Percentiles rank a stretch among this genome's conserved stretches.
These are phyloP conservation scores for Loriculus beryllinus DNA, from an alignment of 2,797 vertebrate species.

Conservation along the genomic window DNA sequence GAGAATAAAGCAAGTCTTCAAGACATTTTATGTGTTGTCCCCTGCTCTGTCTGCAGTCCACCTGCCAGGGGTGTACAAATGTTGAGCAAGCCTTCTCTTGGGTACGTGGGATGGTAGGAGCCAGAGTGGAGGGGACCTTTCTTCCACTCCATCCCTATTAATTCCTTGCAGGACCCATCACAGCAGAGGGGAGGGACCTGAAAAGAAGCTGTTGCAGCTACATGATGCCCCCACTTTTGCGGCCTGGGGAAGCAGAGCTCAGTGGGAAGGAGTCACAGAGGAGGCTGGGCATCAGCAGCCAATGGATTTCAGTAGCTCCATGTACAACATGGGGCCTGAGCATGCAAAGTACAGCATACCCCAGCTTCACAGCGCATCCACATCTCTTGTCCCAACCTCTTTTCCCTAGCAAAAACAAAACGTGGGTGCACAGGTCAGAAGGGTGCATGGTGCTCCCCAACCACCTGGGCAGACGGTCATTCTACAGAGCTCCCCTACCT, in stretches of 20 bases:
- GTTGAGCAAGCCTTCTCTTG: neutral
- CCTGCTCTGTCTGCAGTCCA: neutral
- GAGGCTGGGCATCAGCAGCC: accelerated
- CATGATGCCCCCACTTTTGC: neutral
- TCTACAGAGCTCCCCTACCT: neutral
- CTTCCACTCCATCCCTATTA: neutral
- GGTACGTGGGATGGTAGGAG: neutral
- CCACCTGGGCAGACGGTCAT: neutral
- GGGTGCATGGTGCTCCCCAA: accelerated
- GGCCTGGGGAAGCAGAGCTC: neutral
- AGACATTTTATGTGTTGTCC: neutral
- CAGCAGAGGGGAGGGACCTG: accelerated
- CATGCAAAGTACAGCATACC: accelerated
- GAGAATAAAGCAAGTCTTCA: neutral
- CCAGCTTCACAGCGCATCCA: neutral
- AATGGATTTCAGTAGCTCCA: neutral
- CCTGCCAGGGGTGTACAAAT: neutral
- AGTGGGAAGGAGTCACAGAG: neutral
- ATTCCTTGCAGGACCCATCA: neutral
- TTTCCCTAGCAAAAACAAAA: neutral
- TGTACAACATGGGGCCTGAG: accelerated
- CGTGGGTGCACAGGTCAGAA: neutral
- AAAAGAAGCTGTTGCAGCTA: neutral
- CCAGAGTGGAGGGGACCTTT: neutral
- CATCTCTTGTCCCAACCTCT: neutral